phyloP scores from a whole-genome alignment of 2,113 vertebrate species.

The Pandion haliaetus region DNA sequence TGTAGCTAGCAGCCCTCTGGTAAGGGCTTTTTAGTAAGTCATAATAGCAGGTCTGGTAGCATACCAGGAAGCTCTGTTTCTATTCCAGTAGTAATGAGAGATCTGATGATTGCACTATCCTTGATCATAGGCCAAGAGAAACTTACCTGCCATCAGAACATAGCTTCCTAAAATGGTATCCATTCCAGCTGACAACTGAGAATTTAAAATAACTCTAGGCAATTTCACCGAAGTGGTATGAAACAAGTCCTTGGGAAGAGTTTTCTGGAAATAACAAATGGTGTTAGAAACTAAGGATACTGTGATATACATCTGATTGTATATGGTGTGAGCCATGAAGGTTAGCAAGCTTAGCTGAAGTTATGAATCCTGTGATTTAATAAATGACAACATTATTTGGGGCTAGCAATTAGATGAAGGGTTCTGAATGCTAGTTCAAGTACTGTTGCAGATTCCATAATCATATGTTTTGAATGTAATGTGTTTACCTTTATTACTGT shows the following conservation, averaged over 20 bases:
- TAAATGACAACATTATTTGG: fast-evolving
- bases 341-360: neutral
- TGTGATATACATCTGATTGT: neutral
- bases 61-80: neutral
- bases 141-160: neutral
- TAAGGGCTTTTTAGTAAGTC: neutral
- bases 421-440: neutral
- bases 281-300: neutral
- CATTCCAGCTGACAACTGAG: neutral
- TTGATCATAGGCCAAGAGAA: neutral
- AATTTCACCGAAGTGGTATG: neutral
- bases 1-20: neutral
- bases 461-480: neutral
- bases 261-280: neutral
- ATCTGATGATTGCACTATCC: neutral
- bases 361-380: neutral
- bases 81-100: neutral
- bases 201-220: neutral
- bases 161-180: neutral
- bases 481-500: neutral
- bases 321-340: neutral
- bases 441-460: neutral
- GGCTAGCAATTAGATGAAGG: neutral
- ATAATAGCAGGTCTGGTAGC: neutral
- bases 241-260: neutral